Base-by-base conservation (phyloP, 2,113 vertebrate species). In the Podarcis muralis region DNA sequence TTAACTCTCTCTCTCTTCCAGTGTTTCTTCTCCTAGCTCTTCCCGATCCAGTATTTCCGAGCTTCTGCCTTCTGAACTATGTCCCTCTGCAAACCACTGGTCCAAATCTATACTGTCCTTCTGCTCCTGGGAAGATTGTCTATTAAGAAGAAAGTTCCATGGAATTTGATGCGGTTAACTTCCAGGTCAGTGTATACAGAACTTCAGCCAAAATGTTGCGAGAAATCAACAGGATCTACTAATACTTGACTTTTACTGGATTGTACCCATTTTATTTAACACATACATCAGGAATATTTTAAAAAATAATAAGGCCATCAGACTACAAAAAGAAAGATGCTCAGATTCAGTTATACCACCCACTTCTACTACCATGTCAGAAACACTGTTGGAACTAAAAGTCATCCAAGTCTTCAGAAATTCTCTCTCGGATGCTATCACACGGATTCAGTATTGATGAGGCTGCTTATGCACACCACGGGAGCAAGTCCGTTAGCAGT, bases 391-490 rank as follows among this genome's bases (percentile, higher is more conserved):
- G 16, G 74, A 88, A 84, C 30, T 25, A 27, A 88, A 90, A 30
- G 13, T 18, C 37, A 91, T 71, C 0, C 0, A 68, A 7, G 22
- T 57, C 35, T 89, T 35, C 20, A 1, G 13, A 89, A 84, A 79
- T 0, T 0, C 13, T 48, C 80, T 81, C 43, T 66, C 57, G 72
- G 79, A 74, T 3, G 27, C 15, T 80, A 77, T 85, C 48, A 32
- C 9, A 27, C 27, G 32, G 48, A 1, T 0, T 0, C 0, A 1
- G 32, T 53, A 27, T 79, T 35, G 86, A 76, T 37, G 0, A 22
- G 74, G 62, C n/a, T 68, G 84, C 74, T 78, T 81, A 37, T 59
- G 65, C 75, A 62, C 40, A 75, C 8, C 35, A 12, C 3, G 15
- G 1, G 0, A 6, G 27, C n/a, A 40, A 90, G 30, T 2, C 25